A percentile compares a stretch with the other conserved stretches of the same genome.
phyloP scores from a whole-genome alignment of 2,888 invertebrate species.

The Trichogramma dendrolimi region DNA sequence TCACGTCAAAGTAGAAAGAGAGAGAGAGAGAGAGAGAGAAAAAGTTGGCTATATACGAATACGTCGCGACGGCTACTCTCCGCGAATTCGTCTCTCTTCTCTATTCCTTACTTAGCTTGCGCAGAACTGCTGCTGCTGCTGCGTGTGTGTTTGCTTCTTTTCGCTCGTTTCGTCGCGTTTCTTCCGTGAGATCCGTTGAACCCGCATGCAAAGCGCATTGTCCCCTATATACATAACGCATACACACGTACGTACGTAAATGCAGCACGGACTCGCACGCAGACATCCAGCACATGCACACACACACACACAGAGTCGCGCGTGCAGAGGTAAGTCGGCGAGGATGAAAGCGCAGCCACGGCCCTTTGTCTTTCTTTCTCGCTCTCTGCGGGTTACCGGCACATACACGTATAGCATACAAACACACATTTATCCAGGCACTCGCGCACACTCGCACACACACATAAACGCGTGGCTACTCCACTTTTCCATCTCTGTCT shows the following conservation, averaged over 20 bases:
- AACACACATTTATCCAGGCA: no score
- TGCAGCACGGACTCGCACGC: not conserved
- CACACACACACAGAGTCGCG: constrained; percentile 34
- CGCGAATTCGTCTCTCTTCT: no score
- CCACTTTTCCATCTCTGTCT: constrained; percentile 27
- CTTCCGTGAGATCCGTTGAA: constrained; percentile 50
- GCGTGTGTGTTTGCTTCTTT: constrained; percentile 28
- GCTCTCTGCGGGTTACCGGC: constrained; percentile 1
- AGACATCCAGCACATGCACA: not conserved
- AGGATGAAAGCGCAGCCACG: constrained; percentile 46
- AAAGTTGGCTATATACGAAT: constrained; percentile 20
- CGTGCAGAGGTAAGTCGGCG: constrained; percentile 49
- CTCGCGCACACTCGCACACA: not conserved
- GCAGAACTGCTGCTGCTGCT: no score
- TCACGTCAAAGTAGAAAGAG: not conserved
- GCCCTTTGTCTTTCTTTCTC: constrained; percentile 37
- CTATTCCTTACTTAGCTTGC: no score
- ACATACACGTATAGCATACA: no score
- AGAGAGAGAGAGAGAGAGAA: constrained; percentile 19
- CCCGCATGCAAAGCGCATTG: constrained; percentile 52
- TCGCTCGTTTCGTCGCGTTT: constrained; percentile 1
- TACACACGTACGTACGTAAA: constrained; percentile 2
- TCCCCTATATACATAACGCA: constrained; percentile 32
- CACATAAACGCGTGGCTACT: constrained; percentile 16
- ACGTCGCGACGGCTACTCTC: constrained; percentile 14